Percentiles rank a stretch among this genome's conserved stretches.
Conservation (phyloP, 2,888 invertebrate genomes). For the Dinocampus coccinellae region DNA sequence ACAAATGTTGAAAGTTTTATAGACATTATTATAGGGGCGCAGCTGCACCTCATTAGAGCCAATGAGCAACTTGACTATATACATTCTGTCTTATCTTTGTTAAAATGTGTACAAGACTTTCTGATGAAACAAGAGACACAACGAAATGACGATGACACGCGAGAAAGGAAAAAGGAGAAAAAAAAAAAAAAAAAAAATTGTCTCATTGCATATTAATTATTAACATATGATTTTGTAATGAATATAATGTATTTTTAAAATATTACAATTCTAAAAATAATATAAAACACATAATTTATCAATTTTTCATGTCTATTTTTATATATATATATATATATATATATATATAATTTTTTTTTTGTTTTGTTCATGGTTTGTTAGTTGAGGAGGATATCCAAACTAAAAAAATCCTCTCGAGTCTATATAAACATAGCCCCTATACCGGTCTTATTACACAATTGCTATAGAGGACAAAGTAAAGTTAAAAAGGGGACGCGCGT, state of each 20-base stretch:
- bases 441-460: background rate
- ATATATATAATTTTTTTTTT: too few species aligned
- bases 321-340: background rate
- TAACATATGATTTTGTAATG: background rate
- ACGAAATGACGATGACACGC: background rate
- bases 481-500: too few species aligned
- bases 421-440: slow-evolving; percentile 18
- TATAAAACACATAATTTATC: background rate
- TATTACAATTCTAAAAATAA: background rate
- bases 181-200: too few species aligned
- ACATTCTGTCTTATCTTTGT: background rate
- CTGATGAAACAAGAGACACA: background rate
- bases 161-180: too few species aligned
- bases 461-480: slow-evolving; percentile 11
- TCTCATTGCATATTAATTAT: background rate
- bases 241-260: too few species aligned
- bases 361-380: background rate
- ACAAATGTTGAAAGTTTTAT: slow-evolving; percentile 1
- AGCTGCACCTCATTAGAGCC: slow-evolving; percentile 7
- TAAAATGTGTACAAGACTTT: background rate
- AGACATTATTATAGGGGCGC: background rate
- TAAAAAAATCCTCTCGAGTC: background rate
- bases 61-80: slow-evolving; percentile 2
- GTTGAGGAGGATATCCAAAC: background rate
- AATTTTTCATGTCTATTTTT: too few species aligned